Base-by-base conservation (phyloP, 2,797 vertebrate genomes). In the Muscicapa striata region DNA sequence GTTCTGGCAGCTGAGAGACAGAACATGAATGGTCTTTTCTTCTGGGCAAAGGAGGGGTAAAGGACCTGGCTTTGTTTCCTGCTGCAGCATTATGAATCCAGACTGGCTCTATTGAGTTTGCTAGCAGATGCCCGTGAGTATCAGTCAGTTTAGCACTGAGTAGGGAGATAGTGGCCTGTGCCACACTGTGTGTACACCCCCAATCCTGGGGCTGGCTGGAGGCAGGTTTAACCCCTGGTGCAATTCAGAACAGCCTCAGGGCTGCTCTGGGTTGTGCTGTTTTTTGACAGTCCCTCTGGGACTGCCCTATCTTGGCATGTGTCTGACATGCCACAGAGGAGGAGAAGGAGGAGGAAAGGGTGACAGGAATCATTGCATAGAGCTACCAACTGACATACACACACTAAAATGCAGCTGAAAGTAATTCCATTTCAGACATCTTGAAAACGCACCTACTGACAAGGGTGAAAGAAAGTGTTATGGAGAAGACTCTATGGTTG, bases 161-260 rank as follows among this genome's bases (percentile, higher is more conserved):
- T 36, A 43, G 70, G 87, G 67, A 84, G 11, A 38, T 1, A 51
- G 83, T 21, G 59, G 70, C 57, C 67, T 90, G 52, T 79, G 83
- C 70, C 52, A 63, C n/a, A 45, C 34, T 64, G 6, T 54, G 34
- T 58, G 92, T 81, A 94, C 83, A 84, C 83, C 91, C 80, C 4
- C 1, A 86, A 23, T 96, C 95, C 95, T 70, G 93, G 76, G 89
- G 96, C 93, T 94, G 93, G 85, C 95, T 95, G 74, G 85, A 96
- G 95, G 95, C 95, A 93, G 68, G 59, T 73, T 94, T 90, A 95
- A 94, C 85, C 94, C 93, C 89, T 94, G 80, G 59, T 94, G 83
- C 83, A 90, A 80, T 67, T 76, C 93, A 95, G 94, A 96, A 94
- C 79, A 90, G 89, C 93, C 94, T 97, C 91, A 61, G 80, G 93